Evolutionary conservation across 53 echinoderm and acorn worm genomes (phyloP).

Genomic region (Astropecten irregularis): DNA sequence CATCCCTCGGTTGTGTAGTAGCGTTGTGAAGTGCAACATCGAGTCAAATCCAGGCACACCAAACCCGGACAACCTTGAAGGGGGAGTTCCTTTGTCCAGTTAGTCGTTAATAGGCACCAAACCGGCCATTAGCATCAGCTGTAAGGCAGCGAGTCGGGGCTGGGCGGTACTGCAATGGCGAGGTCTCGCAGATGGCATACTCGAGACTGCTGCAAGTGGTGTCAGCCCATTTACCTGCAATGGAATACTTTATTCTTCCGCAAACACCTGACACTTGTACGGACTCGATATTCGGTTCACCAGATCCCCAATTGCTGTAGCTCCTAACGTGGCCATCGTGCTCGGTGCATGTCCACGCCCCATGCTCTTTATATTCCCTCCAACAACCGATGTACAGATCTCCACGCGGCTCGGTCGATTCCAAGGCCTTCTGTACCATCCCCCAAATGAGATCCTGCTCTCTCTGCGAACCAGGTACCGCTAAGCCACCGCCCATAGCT

Average conservation of each 20-base stretch:
- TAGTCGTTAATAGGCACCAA: background rate
- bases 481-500: background rate
- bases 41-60: too few relatives aligned
- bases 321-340: background rate
- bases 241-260: background rate
- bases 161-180: background rate
- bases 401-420: too few relatives aligned
- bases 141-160: background rate
- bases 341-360: background rate
- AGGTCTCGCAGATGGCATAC: constrained; percentile 12
- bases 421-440: background rate
- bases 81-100: too few relatives aligned
- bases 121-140: background rate
- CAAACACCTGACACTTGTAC: background rate
- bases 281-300: background rate
- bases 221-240: constrained; percentile 1
- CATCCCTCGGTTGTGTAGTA: too few relatives aligned
- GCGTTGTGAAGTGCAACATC: too few relatives aligned
- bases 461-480: background rate
- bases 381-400: constrained; percentile 30
- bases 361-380: background rate
- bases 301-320: background rate
- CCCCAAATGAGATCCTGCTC: constrained; percentile 20
- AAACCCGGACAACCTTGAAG: too few relatives aligned
- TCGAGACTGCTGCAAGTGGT: background rate